Evolutionary conservation across 2,113 vertebrate genomes (phyloP), one percentile per base, ranked within the genome.

Genomic region (Gila orcuttii): DNA sequence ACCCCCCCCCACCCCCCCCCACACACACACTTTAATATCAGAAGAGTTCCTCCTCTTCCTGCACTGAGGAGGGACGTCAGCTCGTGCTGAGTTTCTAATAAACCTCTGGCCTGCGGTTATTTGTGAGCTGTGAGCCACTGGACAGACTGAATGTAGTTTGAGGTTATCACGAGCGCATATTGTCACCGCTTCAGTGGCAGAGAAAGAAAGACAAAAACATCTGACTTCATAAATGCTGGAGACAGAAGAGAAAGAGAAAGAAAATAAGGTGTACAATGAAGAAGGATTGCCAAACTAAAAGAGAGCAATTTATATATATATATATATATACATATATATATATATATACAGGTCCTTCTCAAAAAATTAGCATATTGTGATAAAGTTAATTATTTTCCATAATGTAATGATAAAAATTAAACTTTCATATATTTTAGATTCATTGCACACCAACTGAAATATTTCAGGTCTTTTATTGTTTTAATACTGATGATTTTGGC

Each of bases 21-120:
- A 6, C 39, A 8, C 39, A 42, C 39, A 42, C 39, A 42, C 23
- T 88, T 91, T 91, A 90, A 91, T 91, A 91, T 91, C 85, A 79
- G 82, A 81, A 83, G 80, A 75, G 82, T 84, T 83, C 86, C 87
- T 62, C 64, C 74, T 60, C 33, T 73, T 74, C 42, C 57, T 57
- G 59, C 21, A 55, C 57, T 23, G 57, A 21, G 84, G 81, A 89
- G 36, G 50, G 75, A 87, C 71, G 85, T 87, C 88, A 85, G 66
- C 84, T 87, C 85, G 60, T 80, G 57, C 87, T 93, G 94, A 94
- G 93, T 94, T 95, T 95, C 93, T 93, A 94, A 95, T 95, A 95
- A 95, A 93, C 89, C 92, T 76, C 9, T 62, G 25, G 92, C 91
- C 92, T 88, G 86, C 82, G 91, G 95, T 95, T 92, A 95, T 31